Conservation (phyloP, 2,113 vertebrate genomes). For the Podocnemis expansa region DNA sequence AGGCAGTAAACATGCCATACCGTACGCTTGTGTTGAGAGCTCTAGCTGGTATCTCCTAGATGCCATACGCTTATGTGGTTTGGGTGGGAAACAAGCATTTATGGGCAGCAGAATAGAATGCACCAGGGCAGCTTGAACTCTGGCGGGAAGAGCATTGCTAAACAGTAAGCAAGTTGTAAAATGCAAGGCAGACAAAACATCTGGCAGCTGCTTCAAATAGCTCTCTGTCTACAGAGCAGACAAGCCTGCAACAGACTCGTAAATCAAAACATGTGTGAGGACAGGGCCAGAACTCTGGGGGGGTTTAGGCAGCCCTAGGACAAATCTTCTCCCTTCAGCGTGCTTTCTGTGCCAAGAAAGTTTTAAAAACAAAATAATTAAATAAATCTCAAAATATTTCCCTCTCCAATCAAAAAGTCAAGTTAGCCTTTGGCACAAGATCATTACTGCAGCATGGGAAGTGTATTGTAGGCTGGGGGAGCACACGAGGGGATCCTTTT, state of each 20-base stretch:
- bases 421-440: not conserved
- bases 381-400: conserved; percentile 31
- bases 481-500: not conserved
- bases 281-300: conserved; percentile 14
- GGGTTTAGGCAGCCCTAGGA: not conserved
- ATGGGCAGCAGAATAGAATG: conserved; percentile 2
- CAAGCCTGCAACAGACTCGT: conserved; percentile 42
- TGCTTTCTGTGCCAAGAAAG: not conserved
- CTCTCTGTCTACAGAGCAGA: conserved; percentile 79
- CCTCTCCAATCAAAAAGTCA: conserved; percentile 17
- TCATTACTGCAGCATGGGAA: not conserved
- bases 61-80: fast-evolving
- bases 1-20: fast-evolving
- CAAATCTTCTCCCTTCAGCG: not conserved
- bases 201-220: conserved; percentile 80
- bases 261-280: conserved; percentile 71
- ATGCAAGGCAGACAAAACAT: conserved; percentile 79
- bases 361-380: conserved; percentile 32
- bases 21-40: fast-evolving
- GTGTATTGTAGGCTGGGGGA: not conserved
- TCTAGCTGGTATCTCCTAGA: fast-evolving
- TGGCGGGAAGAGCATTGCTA: conserved; percentile 44
- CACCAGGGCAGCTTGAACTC: conserved; percentile 26
- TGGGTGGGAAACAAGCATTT: fast-evolving
- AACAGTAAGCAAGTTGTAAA: conserved; percentile 74